Base-by-base conservation (phyloP, 2,797 vertebrate species). In the Delichon dasypus region DNA sequence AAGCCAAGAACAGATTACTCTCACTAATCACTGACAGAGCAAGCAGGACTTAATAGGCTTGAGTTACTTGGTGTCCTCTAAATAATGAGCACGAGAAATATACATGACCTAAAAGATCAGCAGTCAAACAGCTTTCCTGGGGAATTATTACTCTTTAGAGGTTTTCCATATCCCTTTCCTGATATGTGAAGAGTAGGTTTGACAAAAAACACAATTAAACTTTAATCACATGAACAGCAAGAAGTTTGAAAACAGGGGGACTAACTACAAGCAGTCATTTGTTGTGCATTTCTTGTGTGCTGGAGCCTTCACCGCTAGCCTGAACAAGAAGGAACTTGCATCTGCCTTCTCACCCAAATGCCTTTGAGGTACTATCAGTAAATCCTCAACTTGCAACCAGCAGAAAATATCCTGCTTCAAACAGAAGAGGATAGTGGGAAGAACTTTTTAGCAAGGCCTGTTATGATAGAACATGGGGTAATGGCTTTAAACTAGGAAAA, bases 1-100 rank as follows among this genome's bases (percentile, higher is more conserved):
- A 90, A 82, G 90, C 85, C 93, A 96, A 89, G 88, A 90, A 87
- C 92, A 93, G 85, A 89, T 96, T 96, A 95, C 88, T 80, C 75
- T 86, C 72, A 71, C 71, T 86, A 88, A 93, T 92, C 50, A 57
- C 89, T 44, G 55, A 85, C 48, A 82, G 70, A 94, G 88, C 78
- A 91, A 80, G 44, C 58, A 91, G 48, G 77, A 85, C 73, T 75
- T 94, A 94, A 90, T 32, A 70, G 47, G 84, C 88, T 92, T 95
- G 84, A 94, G 72, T 57, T 88, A 73, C 50, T 73, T 54, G 40
- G 32, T 48, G 61, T 90, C 81, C 67, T 85, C 54, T 61, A 67
- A 86, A 71, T 61, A 94, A 88, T 11, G 26, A 88, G 25, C 34
- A 48, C 40, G 76, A 57, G 48, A 76, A 91, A 95, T 92, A 84